Evolutionary conservation across 2,888 invertebrate genomes (phyloP), one percentile per base, ranked within the genome.

Genomic region (Xanthorhoe designata): DNA sequence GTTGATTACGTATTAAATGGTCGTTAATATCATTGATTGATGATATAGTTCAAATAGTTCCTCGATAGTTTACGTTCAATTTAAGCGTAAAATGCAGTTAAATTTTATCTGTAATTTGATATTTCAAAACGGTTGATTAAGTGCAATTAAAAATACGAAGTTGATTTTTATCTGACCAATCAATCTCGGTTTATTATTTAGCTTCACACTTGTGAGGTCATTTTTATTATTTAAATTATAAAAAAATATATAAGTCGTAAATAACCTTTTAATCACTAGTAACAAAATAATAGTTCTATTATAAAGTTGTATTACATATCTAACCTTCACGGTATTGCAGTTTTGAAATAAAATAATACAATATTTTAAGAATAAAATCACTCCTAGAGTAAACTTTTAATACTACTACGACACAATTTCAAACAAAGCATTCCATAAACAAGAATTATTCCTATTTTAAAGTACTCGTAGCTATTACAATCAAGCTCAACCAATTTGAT

Each of bases 101-200:
- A 54, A 50, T 38, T 57, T 54, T 56, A 61, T 68, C 54, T 54
- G 38, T 56, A 52, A 62, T 65, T 58, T 51, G 9, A 60, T 65
- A 45, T 51, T 56, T 60, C 38, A 59, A 29, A 42, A 58, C 57
- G 32, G 32, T 68, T 64, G 53, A 61, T 68, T 64, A 57, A 17
- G 55, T 58, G 57, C 57, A 68, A 61, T 64, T 58, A 64, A 68
- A 64, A 53, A 52, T 67, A 49, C 18, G 18, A 56, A 60, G 53
- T 61, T 61, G 61, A 64, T 64, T 64, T 60, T 70, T 73, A 75
- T 78, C 76, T 75, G 66, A 69, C 8, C 51, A 67, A 68, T 69
- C 70, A 73, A 62, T 64, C 61, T 50, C 32, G 5, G 64, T 57
- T 53, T 64, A 55, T 35, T 49, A 61, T 61, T 64, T 49, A 13